A percentile compares a stretch with the other conserved stretches of the same genome.
Conservation (phyloP, 1,140 invertebrate species). For the Oncopeltus fasciatus region DNA sequence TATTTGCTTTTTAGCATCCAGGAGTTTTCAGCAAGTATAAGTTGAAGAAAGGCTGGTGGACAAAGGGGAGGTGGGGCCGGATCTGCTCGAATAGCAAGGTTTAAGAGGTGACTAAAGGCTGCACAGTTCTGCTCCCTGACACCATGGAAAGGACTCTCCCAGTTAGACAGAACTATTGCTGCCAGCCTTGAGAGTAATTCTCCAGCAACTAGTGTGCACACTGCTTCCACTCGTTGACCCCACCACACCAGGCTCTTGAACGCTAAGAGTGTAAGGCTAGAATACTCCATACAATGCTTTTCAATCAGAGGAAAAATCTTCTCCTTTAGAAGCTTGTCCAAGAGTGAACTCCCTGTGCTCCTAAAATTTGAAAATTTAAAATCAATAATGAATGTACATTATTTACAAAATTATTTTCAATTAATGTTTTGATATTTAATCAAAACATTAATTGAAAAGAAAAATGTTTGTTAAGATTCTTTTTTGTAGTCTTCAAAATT, state of each 20-base stretch:
- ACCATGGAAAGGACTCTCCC: constrained; percentile 21
- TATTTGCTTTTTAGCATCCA: constrained; percentile 22
- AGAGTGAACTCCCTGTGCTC: not conserved
- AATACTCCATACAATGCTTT: constrained; percentile 4
- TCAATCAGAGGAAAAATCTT: constrained; percentile 13
- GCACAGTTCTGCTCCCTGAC: constrained; percentile 15
- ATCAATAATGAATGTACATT: too few species aligned
- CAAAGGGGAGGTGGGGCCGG: not conserved
- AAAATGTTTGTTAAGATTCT: too few species aligned
- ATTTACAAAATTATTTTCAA: too few species aligned
- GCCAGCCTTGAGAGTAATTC: not conserved
- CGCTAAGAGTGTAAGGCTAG: constrained; percentile 8
- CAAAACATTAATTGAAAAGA: too few species aligned
- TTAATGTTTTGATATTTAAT: too few species aligned
- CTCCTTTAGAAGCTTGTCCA: constrained; percentile 2
- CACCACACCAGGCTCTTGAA: constrained; percentile 13
- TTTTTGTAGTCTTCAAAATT: too few species aligned
- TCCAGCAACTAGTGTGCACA: not conserved
- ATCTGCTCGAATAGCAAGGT: not conserved
- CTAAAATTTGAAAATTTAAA: not conserved
- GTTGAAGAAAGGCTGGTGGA: constrained; percentile 12
- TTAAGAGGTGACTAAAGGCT: not conserved
- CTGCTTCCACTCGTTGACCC: not conserved
- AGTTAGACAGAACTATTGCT: constrained; percentile 21
- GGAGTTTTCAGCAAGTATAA: constrained; percentile 18